Evolutionary conservation across 2,888 invertebrate genomes (phyloP).

Genomic region (Suillia variegata): DNA sequence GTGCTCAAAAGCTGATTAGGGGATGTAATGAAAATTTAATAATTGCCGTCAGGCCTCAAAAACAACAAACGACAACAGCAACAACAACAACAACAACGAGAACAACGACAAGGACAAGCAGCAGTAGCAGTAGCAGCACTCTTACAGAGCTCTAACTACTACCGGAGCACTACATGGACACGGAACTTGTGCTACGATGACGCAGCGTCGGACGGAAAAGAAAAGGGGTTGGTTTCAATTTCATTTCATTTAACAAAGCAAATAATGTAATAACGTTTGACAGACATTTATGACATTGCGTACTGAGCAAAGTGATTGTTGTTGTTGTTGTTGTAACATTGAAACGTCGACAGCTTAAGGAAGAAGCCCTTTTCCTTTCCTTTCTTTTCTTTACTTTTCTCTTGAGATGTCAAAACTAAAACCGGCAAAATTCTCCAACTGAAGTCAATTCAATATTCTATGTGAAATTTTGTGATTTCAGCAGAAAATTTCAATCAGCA

Average conservation of each 20-base stretch:
- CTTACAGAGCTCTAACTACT: conserved; percentile 8
- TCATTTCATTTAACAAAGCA: conserved; percentile 50
- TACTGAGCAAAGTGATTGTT: conserved; percentile 51
- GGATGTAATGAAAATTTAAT: conserved; percentile 59
- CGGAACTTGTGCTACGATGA: too few species aligned
- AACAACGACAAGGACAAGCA: too few species aligned
- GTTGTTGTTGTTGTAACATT: conserved; percentile 34
- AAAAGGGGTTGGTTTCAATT: conserved; percentile 56
- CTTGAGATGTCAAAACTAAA: too few species aligned
- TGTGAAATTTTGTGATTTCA: neutral
- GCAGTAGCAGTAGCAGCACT: conserved; percentile 31
- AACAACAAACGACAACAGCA: conserved; percentile 35
- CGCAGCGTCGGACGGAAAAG: too few species aligned
- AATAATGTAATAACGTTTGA: conserved; percentile 51
- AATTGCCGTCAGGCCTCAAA: conserved; percentile 42
- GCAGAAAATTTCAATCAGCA: neutral
- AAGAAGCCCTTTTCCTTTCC: too few species aligned
- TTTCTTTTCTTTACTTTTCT: too few species aligned
- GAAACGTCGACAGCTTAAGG: neutral
- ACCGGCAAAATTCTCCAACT: neutral
- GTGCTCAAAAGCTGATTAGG: conserved; percentile 55
- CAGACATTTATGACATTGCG: conserved; percentile 51
- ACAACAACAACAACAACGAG: too few species aligned
- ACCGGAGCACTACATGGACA: neutral
- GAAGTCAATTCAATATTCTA: neutral